Evolutionary conservation across 2,113 vertebrate species (phyloP).

Genomic region (Oplegnathus fasciatus): DNA sequence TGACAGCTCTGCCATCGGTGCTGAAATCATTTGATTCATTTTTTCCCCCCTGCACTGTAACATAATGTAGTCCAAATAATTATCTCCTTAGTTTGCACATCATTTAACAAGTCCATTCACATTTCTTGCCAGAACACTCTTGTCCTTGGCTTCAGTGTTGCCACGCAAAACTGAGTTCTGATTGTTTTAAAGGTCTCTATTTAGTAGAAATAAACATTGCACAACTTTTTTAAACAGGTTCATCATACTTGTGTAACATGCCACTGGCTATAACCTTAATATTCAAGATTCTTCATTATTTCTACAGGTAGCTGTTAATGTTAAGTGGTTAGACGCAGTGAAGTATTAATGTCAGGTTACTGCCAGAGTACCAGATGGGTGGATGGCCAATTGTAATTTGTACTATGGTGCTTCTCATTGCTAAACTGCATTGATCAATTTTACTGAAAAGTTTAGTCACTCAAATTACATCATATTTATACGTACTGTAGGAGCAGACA

Average conservation of each 20-base stretch:
- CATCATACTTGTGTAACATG: background rate
- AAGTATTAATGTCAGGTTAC: conserved; percentile 41
- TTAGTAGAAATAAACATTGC: background rate
- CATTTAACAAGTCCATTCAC: conserved; percentile 7
- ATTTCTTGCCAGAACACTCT: background rate
- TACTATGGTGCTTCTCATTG: conserved; percentile 16
- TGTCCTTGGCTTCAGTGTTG: conserved; percentile 15
- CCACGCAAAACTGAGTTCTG: background rate
- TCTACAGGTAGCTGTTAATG: conserved; percentile 16
- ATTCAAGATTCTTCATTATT: conserved; percentile 8
- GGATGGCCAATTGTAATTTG: conserved; percentile 28
- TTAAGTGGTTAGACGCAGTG: conserved; percentile 16
- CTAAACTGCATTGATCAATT: conserved; percentile 5
- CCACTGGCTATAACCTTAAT: background rate
- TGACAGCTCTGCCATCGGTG: background rate
- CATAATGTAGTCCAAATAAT: background rate
- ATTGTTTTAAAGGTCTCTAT: background rate
- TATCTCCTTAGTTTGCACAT: background rate
- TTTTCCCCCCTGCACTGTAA: too few relatives aligned
- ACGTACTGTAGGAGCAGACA: background rate
- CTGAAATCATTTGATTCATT: conserved; percentile 5
- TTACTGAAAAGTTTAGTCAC: background rate
- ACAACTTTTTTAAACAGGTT: background rate
- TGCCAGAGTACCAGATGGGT: conserved; percentile 43
- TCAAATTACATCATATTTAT: background rate